Evolutionary conservation across 2,888 invertebrate genomes (phyloP).

Genomic region (Nomada ferruginata): DNA sequence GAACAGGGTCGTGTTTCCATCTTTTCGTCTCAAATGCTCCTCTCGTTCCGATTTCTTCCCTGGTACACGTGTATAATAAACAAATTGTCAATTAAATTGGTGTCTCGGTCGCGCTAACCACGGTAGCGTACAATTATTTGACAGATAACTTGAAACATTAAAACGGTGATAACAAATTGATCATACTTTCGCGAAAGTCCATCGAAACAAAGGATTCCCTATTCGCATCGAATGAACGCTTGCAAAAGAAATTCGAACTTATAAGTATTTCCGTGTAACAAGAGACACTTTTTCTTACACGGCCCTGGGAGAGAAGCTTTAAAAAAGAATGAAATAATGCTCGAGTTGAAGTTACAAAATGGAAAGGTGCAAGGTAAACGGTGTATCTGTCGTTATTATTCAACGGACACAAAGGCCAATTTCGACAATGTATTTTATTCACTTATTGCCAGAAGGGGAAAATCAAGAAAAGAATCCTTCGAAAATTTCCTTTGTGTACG

Average conservation of each 20-base stretch:
- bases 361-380: slow-evolving; percentile 55
- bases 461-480: background rate
- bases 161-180: background rate
- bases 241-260: background rate
- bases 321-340: slow-evolving; percentile 52
- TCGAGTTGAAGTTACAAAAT: slow-evolving; percentile 60
- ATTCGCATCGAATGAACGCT: background rate
- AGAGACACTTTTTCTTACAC: slow-evolving; percentile 23
- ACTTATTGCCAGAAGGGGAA: background rate
- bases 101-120: background rate
- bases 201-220: background rate
- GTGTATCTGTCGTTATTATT: slow-evolving; percentile 22
- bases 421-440: slow-evolving; percentile 1
- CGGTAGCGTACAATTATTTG: background rate
- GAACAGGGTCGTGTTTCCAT: slow-evolving; percentile 53
- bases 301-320: slow-evolving; percentile 46
- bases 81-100: background rate
- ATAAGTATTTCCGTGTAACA: background rate
- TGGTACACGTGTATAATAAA: background rate
- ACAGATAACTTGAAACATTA: background rate
- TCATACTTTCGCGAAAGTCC: background rate
- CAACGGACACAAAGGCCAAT: slow-evolving; percentile 31
- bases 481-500: slow-evolving; percentile 37
- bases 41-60: background rate
- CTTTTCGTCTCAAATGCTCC: background rate